These are phyloP conservation scores for Drosophila sturtevanti DNA, from an alignment of 1,140 invertebrate species.

Conservation along the genomic window DNA sequence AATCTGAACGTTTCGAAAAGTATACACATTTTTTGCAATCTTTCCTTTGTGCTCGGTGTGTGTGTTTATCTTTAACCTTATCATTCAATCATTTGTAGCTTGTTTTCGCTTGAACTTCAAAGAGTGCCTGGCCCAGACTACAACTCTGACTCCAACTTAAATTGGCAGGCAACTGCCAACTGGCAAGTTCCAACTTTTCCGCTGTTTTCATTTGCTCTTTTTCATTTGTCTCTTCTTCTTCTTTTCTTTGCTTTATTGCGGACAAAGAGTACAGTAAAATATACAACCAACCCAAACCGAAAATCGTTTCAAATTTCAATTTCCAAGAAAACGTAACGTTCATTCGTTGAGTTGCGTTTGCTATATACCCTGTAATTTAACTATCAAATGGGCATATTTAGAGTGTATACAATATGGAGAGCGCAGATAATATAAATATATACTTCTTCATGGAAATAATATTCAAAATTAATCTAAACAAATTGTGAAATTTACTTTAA, in stretches of 20 bases:
- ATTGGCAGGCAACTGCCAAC: neutral
- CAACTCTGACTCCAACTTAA: neutral
- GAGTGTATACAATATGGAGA: too few species aligned
- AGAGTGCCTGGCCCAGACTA: neutral
- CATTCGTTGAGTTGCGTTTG: slow-evolving; percentile 13
- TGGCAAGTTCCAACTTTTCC: slow-evolving; percentile 2
- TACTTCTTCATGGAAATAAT: too few species aligned
- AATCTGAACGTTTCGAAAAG: too few species aligned
- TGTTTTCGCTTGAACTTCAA: neutral
- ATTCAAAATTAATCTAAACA: too few species aligned
- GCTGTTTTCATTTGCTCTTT: slow-evolving; percentile 10
- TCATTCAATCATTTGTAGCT: slow-evolving; percentile 13
- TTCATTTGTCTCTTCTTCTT: too few species aligned
- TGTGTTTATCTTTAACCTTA: neutral
- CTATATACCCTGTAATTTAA: neutral
- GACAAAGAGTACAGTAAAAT: neutral
- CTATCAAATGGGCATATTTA: neutral
- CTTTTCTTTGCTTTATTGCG: neutral
- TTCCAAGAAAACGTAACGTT: slow-evolving; percentile 44
- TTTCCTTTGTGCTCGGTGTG: neutral
- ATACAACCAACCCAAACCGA: slow-evolving; percentile 3
- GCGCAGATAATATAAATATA: too few species aligned
- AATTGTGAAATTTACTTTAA: too few species aligned
- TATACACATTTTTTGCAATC: too few species aligned
- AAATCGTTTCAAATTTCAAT: slow-evolving; percentile 32